Conservation (phyloP, 2,113 vertebrate species). For the Lophotis ruficrista region DNA sequence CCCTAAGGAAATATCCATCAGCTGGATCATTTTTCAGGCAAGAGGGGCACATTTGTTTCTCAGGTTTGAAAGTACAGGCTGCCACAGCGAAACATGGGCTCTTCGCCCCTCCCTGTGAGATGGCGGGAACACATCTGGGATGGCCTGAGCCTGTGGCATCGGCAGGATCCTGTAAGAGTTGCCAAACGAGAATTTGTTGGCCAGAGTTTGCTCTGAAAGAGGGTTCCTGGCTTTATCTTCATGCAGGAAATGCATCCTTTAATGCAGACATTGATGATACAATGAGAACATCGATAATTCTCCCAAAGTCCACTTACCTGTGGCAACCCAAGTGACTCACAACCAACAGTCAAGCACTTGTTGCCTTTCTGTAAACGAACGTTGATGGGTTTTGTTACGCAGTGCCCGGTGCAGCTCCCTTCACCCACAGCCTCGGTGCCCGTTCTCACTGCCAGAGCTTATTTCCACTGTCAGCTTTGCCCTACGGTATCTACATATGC, state of each 20-base stretch:
- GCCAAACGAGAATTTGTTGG: neutral
- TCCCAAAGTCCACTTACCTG: neutral
- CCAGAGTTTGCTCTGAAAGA: neutral
- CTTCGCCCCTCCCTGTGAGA: neutral
- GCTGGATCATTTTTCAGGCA: neutral
- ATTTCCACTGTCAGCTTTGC: neutral
- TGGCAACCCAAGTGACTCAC: neutral
- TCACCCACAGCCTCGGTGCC: accelerated
- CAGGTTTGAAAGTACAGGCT: neutral
- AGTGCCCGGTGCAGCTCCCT: neutral
- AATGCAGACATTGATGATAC: neutral
- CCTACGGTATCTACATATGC: neutral
- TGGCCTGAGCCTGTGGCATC: neutral
- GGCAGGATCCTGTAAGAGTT: neutral
- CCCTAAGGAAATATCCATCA: neutral
- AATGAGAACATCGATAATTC: neutral
- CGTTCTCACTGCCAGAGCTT: neutral
- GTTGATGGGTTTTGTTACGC: neutral
- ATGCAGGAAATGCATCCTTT: neutral
- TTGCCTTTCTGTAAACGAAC: neutral
- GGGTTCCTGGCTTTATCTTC: neutral
- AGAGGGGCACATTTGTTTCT: neutral
- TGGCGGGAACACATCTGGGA: neutral
- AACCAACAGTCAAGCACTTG: neutral
- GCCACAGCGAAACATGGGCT: neutral